phyloP scores from a whole-genome alignment of 2,113 vertebrate species.

The Burhinus oedicnemus region DNA sequence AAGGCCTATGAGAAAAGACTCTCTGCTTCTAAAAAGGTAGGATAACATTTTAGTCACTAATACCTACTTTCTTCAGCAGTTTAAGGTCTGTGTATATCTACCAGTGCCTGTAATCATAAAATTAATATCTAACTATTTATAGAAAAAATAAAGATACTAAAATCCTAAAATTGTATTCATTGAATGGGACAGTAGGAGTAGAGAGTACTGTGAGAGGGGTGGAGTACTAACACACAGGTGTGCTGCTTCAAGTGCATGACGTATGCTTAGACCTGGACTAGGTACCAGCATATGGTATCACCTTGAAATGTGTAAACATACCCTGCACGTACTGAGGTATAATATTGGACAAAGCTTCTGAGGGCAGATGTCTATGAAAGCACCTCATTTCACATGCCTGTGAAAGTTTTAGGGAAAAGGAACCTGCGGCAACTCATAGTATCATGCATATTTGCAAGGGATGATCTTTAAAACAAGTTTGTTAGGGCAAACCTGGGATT shows the following conservation, averaged over 20 bases:
- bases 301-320: background rate
- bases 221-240: background rate
- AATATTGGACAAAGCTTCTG: background rate
- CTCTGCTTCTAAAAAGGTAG: conserved; percentile 66
- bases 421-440: background rate
- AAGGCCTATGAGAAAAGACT: conserved; percentile 62
- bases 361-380: background rate
- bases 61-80: background rate
- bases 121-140: background rate
- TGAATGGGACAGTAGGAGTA: background rate
- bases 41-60: conserved; percentile 31
- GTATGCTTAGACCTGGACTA: background rate
- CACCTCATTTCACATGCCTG: background rate
- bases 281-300: background rate
- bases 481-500: background rate
- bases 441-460: background rate
- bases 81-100: background rate
- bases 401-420: background rate
- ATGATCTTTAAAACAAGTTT: background rate
- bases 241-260: background rate
- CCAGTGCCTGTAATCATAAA: background rate
- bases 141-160: background rate
- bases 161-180: background rate
- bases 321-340: background rate
- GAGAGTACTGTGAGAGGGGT: background rate